Percentiles rank a stretch among this genome's conserved stretches.
These are phyloP conservation scores for Cossypha heuglini DNA, from an alignment of 2,797 vertebrate species.

Conservation along the genomic window DNA sequence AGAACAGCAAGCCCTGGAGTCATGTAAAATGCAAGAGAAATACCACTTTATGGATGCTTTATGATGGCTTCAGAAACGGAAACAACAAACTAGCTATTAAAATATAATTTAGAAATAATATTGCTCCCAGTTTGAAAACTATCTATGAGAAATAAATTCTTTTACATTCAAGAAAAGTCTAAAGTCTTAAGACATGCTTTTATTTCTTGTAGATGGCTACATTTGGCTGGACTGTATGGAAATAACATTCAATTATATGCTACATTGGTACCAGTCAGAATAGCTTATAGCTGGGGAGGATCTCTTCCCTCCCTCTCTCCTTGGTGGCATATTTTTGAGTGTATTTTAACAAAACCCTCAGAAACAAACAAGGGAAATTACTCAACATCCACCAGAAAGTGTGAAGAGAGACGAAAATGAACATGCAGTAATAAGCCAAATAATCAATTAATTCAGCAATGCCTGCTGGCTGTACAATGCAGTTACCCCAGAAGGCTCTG, in stretches of 20 bases:
- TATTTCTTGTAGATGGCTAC: constrained; percentile 35
- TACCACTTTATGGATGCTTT: constrained; percentile 78
- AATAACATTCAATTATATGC: constrained; percentile 65
- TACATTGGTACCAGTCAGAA: constrained; percentile 61
- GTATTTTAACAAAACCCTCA: constrained; percentile 17
- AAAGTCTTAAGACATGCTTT: not conserved
- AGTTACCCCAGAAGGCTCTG: not conserved
- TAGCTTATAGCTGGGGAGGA: constrained; percentile 45
- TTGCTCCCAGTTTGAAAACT: constrained; percentile 27
- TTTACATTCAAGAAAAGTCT: constrained; percentile 8
- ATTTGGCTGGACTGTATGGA: constrained; percentile 25
- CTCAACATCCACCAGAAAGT: not conserved
- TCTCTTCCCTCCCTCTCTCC: not conserved
- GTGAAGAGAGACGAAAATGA: not conserved
- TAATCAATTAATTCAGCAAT: not conserved
- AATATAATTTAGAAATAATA: constrained; percentile 60
- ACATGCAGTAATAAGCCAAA: not conserved
- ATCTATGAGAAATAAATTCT: constrained; percentile 19
- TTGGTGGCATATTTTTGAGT: not conserved
- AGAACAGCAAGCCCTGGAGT: constrained; percentile 89
- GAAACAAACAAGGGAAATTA: not conserved
- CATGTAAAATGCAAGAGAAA: constrained; percentile 94
- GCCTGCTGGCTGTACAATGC: not conserved
- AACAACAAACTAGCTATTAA: constrained; percentile 66
- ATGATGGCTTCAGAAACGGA: constrained; percentile 64